Evolutionary conservation across 2,113 vertebrate species (phyloP).

Genomic region (Rhinolophus sinicus): DNA sequence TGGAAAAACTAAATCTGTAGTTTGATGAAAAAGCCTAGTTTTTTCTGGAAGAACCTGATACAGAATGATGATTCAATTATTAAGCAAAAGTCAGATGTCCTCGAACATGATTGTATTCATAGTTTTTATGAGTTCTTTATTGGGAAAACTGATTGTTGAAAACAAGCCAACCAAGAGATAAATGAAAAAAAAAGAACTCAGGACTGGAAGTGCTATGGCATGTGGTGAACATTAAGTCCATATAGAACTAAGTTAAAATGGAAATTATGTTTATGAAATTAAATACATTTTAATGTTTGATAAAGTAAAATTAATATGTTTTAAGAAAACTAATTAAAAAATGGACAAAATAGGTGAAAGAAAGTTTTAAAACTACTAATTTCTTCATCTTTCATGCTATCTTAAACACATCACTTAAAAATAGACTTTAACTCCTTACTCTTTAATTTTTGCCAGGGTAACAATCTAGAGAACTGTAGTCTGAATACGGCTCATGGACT

Average conservation of each 20-base stretch:
- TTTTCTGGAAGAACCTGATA: not conserved
- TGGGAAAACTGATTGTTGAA: not conserved
- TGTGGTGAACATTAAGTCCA: not conserved
- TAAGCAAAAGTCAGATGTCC: not conserved
- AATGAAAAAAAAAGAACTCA: not conserved
- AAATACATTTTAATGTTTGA: not conserved
- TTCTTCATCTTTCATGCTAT: slow-evolving; percentile 13
- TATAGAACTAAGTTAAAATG: not conserved
- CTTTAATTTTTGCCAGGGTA: not conserved
- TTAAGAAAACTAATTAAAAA: not conserved
- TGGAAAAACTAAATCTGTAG: not conserved
- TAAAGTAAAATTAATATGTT: not conserved
- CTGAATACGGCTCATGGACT: not conserved
- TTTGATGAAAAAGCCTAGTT: not conserved
- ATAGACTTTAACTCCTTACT: not conserved
- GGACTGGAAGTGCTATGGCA: not conserved
- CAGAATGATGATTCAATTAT: not conserved
- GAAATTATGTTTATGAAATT: slow-evolving; percentile 5
- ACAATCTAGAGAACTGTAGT: not conserved
- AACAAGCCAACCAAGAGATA: not conserved
- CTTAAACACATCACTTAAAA: not conserved
- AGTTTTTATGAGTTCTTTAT: not conserved
- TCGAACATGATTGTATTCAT: not conserved
- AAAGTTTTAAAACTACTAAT: not conserved
- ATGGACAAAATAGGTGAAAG: not conserved